Evolutionary conservation across 1,140 invertebrate genomes (phyloP).

Genomic region (Ceratitis capitata): DNA sequence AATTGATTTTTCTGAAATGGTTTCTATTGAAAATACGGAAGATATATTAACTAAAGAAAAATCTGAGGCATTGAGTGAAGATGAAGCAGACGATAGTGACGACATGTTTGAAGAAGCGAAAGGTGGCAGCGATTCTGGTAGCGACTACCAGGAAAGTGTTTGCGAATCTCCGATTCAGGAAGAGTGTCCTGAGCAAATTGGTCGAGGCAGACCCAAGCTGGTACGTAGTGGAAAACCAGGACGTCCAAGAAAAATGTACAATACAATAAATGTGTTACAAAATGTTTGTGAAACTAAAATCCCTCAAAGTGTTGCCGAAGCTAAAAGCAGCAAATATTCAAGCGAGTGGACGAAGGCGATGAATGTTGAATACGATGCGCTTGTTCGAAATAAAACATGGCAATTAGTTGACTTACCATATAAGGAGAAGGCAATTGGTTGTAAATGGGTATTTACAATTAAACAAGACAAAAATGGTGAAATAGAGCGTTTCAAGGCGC

Average conservation of each 20-base stretch:
- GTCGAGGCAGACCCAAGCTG: constrained; percentile 23
- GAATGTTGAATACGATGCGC: not conserved
- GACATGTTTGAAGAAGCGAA: not conserved
- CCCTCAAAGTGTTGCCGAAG: constrained; percentile 37
- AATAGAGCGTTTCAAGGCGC: not conserved
- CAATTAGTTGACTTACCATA: constrained; percentile 35
- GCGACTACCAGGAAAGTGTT: too few species aligned
- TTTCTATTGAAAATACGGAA: too few species aligned
- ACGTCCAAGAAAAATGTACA: constrained; percentile 34
- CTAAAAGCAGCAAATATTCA: constrained; percentile 24
- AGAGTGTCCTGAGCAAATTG: not conserved
- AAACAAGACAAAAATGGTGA: too few species aligned
- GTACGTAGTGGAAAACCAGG: constrained; percentile 24
- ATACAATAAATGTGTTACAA: constrained; percentile 31
- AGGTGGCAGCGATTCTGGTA: not conserved
- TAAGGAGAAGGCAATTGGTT: too few species aligned
- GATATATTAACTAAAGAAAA: too few species aligned
- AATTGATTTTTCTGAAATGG: too few species aligned
- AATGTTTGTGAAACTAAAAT: constrained; percentile 23
- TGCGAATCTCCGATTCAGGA: too few species aligned
- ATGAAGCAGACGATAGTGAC: too few species aligned
- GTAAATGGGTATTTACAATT: too few species aligned
- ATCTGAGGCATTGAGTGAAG: too few species aligned
- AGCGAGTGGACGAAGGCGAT: constrained; percentile 50
- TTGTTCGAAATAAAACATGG: constrained; percentile 44